A percentile compares a stretch with the other conserved stretches of the same genome.
These are phyloP conservation scores for Melanotus villosus DNA, from an alignment of 2,888 invertebrate genomes.

Conservation along the genomic window DNA sequence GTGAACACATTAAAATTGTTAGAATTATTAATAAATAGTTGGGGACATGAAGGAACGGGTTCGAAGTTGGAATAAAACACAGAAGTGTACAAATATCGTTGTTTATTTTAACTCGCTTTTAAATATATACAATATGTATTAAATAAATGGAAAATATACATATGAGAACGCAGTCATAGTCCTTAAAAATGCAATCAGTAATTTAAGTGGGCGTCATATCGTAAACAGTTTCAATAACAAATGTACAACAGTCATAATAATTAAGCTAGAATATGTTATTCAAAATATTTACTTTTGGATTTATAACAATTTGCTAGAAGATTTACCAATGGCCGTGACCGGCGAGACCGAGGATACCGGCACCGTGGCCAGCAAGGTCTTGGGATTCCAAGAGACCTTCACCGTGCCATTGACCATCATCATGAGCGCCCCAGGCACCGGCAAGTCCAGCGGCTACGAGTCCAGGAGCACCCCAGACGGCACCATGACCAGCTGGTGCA, in stretches of 20 bases:
- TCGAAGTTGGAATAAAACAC: too few relatives aligned
- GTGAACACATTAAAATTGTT: too few relatives aligned
- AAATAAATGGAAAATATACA: not conserved
- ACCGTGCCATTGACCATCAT: too few relatives aligned
- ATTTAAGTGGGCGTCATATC: not conserved
- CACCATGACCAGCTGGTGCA: slow-evolving; percentile 1
- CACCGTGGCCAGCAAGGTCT: slow-evolving; percentile 17
- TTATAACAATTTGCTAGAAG: not conserved
- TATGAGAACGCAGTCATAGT: slow-evolving; percentile 1
- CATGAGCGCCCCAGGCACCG: slow-evolving; percentile 17
- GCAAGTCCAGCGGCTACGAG: slow-evolving; percentile 4
- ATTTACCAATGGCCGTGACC: not conserved
- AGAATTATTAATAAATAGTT: too few relatives aligned
- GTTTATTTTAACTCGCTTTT: not conserved
- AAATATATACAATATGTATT: slow-evolving; percentile 1
- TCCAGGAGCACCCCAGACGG: slow-evolving; percentile 11
- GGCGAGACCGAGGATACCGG: slow-evolving; percentile 8
- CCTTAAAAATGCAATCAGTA: not conserved
- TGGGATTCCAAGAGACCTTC: too few relatives aligned
- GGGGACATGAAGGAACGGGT: too few relatives aligned
- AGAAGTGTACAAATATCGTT: too few relatives aligned
- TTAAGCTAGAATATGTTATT: not conserved
- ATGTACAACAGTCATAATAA: not conserved
- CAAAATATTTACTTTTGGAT: not conserved
- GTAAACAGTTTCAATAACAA: too few relatives aligned